Evolutionary conservation across 1,140 invertebrate genomes (phyloP), one percentile per base, ranked within the genome.

Genomic region (Antheraea mylitta): DNA sequence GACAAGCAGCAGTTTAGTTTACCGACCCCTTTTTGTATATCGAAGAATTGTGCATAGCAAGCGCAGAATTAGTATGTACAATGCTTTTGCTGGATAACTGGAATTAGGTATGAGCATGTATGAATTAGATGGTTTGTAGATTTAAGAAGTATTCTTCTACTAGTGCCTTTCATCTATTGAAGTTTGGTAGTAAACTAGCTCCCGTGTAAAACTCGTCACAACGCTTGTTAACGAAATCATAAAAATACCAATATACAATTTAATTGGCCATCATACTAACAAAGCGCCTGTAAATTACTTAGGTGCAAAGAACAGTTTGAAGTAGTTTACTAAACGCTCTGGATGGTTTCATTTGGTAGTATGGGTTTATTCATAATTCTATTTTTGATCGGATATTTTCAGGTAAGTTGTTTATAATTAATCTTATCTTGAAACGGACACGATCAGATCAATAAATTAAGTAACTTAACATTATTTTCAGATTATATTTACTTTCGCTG

Each of bases 51-150:
- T 85, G 65, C 88, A 90, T 38, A 87, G 78, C 48, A 90, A 86
- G 76, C 70, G 83, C 42, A 79, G 83, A 69, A 88, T 90, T 18
- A 88, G 77, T 18, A 88, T 90, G 86, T 90, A 81, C 59, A 90
- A 90, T 65, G 81, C 88, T 19, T 90, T 90, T 77, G 84, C 81
- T 62, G 88, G 88, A 69, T 90, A 88, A 73, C 8, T 36, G 13
- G 8, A 36, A 16, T 7, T 53, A n/a, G 16, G 45, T 53, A 53
- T 53, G 22, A 30, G 1, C 59, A 61, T 19, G 59, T 22, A 61
- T 42, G 7, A 9, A 42, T 42, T 42, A 8, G 38, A 42, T 42
- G 11, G 0, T 42, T 42, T 9, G 38, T 42, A 42, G 38, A 42
- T 4, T 7, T 42, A 42, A 11, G 8, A 42, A 42, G 11, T 42